Evolutionary conservation across 35 echinoderm and acorn worm species (phyloP), one percentile per base, ranked within the genome.

Genomic region (Ophiothrix spiculata): DNA sequence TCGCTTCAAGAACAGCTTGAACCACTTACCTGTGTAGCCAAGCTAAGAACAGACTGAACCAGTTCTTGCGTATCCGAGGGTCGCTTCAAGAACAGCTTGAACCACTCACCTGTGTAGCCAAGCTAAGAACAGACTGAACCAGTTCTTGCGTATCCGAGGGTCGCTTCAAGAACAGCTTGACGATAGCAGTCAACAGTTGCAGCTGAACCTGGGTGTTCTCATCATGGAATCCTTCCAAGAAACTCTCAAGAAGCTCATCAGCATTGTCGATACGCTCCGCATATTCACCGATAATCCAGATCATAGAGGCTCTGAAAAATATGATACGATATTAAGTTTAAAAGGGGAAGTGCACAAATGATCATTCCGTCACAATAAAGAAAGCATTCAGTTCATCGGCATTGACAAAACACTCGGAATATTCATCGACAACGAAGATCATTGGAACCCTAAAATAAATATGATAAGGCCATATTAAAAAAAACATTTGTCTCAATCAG

Each of bases 251-350:
- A 0, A 99, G 83, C 80, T 99, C 96, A 77, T 99, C 96, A 1
- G 92, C 92, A 36, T 99, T 94, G 86, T 99, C 96, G 75, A 99
- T 99, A 74, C 96, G 86, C 76, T 99, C 96, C n/a, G 89, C 92
- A 36, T 99, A 99, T 76, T 99, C 96, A 38, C 96, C 96, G 35
- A 99, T 94, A 83, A 99, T 99, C 96, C 96, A 98, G 86, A 99
- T 94, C 96, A 99, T 99, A 34, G 96, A 99, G 4, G 92, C 96
- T 77, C 92, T 94, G 38, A 31, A 81, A 39, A 84, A 35, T 23
- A 69, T 15, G 60, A 49, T 49, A 49, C n/a, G n/a, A n/a, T n/a
- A n/a, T n/a, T n/a, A n/a, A n/a, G n/a, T n/a, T n/a, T n/a, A n/a
- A n/a, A n/a, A n/a, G n/a, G n/a, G n/a, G n/a, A n/a, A n/a, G n/a